Conservation (phyloP, 37 sponge, comb jelly and placozoan species). For the Haliclona indistincta region DNA sequence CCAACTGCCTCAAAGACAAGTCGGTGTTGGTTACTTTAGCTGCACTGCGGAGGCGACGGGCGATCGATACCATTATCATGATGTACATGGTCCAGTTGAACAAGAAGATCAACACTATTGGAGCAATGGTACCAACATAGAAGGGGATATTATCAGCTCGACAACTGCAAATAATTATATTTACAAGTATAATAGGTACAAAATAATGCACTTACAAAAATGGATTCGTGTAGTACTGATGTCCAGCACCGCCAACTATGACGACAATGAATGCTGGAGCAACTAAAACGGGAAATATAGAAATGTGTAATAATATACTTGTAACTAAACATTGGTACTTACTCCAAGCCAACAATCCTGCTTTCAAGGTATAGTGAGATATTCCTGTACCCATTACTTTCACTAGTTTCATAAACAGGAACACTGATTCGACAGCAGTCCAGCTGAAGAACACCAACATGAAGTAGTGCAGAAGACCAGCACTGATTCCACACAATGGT, state of each 20-base stretch:
- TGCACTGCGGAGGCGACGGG: not conserved
- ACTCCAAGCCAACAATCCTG: conserved; percentile 8
- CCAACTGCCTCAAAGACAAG: no score
- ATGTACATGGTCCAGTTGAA: conserved; percentile 8
- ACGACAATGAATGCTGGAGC: not conserved
- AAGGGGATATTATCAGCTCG: not conserved
- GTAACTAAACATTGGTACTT: not conserved
- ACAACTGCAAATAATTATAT: conserved; percentile 2
- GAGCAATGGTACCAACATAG: not conserved
- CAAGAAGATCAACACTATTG: not conserved
- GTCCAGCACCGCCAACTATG: conserved; percentile 7
- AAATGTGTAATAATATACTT: not conserved
- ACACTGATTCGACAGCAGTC: conserved; percentile 12
- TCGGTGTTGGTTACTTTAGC: not conserved
- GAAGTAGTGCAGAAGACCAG: conserved; percentile 15
- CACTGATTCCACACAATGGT: not conserved
- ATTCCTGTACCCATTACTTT: not conserved
- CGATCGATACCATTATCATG: conserved; percentile 5
- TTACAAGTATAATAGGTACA: not conserved
- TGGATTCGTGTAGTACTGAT: not conserved
- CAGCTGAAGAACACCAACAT: conserved; percentile 11
- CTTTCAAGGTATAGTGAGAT: not conserved
- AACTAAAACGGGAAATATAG: not conserved
- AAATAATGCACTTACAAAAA: conserved; percentile 2
- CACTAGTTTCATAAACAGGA: not conserved